A percentile compares a stretch with the other conserved stretches of the same genome.
phyloP scores from a whole-genome alignment of 2,113 vertebrate genomes.

The Apodemus sylvaticus region DNA sequence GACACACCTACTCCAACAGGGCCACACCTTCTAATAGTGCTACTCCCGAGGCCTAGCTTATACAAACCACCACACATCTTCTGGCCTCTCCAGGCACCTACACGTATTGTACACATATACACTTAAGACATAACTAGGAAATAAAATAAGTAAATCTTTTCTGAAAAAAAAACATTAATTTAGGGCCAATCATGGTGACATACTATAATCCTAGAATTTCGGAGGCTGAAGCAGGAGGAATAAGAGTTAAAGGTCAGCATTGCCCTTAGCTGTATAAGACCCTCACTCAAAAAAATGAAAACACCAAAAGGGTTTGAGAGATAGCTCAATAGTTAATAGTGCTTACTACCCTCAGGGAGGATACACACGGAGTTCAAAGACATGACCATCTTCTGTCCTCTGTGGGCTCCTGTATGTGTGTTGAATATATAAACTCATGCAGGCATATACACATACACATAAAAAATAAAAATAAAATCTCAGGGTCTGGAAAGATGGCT shows the following conservation, averaged over 20 bases:
- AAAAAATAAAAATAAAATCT: neutral
- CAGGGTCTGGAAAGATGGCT: neutral
- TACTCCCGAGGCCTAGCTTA: too few species aligned
- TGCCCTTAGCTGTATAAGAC: neutral
- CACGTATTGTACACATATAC: neutral
- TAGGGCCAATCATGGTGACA: neutral
- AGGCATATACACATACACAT: neutral
- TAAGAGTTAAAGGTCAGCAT: neutral
- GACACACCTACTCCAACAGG: too few species aligned
- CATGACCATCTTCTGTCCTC: neutral
- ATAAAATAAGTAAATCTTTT: neutral
- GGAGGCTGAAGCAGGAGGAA: neutral
- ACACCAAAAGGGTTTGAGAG: neutral
- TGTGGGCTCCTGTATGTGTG: neutral
- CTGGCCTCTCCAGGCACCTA: neutral
- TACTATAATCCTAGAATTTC: neutral
- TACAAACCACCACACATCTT: too few species aligned
- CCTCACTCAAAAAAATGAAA: neutral
- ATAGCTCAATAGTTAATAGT: neutral
- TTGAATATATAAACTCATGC: neutral
- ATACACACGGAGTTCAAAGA: neutral
- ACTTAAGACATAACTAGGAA: neutral
- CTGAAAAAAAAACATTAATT: neutral
- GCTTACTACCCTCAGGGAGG: neutral
- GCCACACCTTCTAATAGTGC: too few species aligned